Base-by-base conservation (phyloP, 1,140 invertebrate species). In the Limonius californicus region DNA sequence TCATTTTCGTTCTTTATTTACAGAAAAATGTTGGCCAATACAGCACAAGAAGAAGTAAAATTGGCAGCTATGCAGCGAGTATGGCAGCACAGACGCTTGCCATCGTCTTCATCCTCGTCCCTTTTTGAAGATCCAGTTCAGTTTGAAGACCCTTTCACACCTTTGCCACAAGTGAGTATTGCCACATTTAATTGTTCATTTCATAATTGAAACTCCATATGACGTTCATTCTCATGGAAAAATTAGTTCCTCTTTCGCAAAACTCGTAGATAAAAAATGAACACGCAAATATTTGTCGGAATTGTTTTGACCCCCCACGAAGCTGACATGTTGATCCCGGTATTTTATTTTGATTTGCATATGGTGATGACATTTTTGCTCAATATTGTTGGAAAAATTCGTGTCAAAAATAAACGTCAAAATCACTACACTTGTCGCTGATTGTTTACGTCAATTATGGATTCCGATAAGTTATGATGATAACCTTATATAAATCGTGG, bases 51-150 rank as follows among this genome's bases (percentile, higher is more conserved):
- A 67, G 71, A 74, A 39, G 67, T 67, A 27, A 68, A 72, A 66
- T 62, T 74, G n/a, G 65, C 68, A 16, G 70, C 66, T 2, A 70
- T 74, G 72, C 72, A 72, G 65, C 66, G 70, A 14, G 53, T 61
- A 1, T 74, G 72, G 72, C 68, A 70, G 56, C 54, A 58, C 15
- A 64, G 63, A 35, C 61, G 67, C 21, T 60, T 67, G 11, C 60
- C 56, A 20, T 59, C 61, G 1, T 27, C 23, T 27, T 27, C 23
- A 3, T 27, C 23, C 3, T n/a, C n/a, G n/a, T 27, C 23, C 9
- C 64, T 72, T 39, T 74, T 74, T 57, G 68, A 74, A 47, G 67
- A 72, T 58, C 59, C 64, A 27, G 58, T 43, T 18, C 70, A 69
- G 47, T 65, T 66, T 20, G 68, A 71, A 45, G 59, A 70, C 47